Percentiles rank a stretch among this genome's conserved stretches.
phyloP scores from a whole-genome alignment of 1,140 invertebrate species.

The Drosophila tristis region DNA sequence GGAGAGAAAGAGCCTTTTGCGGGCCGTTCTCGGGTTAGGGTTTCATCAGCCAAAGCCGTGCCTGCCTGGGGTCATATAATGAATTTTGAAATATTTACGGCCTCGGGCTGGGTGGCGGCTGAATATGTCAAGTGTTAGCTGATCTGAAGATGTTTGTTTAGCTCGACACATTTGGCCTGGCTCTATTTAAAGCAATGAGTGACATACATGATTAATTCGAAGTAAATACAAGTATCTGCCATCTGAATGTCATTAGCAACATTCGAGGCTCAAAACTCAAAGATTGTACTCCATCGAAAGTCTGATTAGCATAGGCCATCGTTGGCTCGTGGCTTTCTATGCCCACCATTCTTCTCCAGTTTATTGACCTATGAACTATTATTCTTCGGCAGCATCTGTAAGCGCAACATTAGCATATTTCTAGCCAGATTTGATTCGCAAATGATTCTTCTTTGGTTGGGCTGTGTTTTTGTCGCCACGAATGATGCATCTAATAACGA shows the following conservation, averaged over 20 bases:
- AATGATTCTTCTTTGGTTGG: constrained; percentile 1
- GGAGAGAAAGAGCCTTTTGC: constrained; percentile 26
- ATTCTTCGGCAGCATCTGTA: constrained; percentile 17
- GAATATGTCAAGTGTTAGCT: constrained; percentile 57
- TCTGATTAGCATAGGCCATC: constrained; percentile 31
- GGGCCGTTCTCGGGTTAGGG: too few species aligned
- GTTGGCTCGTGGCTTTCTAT: constrained; percentile 31
- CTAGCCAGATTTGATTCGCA: not conserved
- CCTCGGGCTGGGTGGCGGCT: too few species aligned
- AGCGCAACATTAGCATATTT: constrained; percentile 46
- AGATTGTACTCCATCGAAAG: not conserved
- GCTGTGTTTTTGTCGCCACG: constrained; percentile 14
- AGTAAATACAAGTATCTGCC: not conserved
- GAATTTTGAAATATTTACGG: constrained; percentile 32
- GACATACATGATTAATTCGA: not conserved
- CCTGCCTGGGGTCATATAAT: constrained; percentile 56
- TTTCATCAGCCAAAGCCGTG: constrained; percentile 7
- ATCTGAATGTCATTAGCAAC: not conserved
- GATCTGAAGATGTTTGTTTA: constrained; percentile 33
- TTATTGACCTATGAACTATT: constrained; percentile 60
- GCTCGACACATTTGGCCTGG: constrained; percentile 26
- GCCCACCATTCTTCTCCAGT: constrained; percentile 17
- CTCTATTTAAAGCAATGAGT: constrained; percentile 10
- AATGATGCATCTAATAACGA: constrained; percentile 38
- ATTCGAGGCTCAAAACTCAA: constrained; percentile 7